phyloP scores from a whole-genome alignment of 2,113 vertebrate species.

The Oncorhynchus mykiss region DNA sequence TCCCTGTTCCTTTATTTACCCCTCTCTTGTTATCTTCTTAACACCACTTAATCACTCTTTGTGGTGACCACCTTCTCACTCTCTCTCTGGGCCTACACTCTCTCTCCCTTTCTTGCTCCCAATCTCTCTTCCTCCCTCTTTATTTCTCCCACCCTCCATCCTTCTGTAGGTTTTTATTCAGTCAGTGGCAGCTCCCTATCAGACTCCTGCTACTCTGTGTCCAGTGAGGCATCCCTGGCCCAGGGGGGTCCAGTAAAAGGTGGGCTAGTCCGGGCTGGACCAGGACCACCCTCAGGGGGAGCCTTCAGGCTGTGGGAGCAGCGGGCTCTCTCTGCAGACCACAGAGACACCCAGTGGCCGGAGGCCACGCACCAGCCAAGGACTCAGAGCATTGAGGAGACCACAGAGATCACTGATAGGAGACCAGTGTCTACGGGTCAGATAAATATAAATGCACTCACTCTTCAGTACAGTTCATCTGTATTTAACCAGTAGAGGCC shows the following conservation, averaged over 20 bases:
- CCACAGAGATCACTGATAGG: conserved; percentile 44
- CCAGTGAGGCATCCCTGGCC: conserved; percentile 68
- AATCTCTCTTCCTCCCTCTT: not conserved
- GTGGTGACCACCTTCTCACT: not conserved
- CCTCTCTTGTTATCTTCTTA: conserved; percentile 36
- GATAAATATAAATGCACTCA: conserved; percentile 1
- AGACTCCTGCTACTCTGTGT: conserved; percentile 80
- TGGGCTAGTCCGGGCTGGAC: conserved; percentile 33
- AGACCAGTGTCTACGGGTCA: conserved; percentile 69
- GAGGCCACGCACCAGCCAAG: conserved; percentile 57
- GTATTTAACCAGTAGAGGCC: no score
- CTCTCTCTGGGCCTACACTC: no score
- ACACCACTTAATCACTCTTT: conserved; percentile 22
- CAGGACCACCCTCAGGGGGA: conserved; percentile 10
- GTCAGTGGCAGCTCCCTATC: conserved; percentile 82
- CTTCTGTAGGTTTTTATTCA: conserved; percentile 76
- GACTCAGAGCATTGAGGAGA: conserved; percentile 34
- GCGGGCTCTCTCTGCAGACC: conserved; percentile 63
- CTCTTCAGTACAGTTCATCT: no score
- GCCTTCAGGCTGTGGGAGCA: conserved; percentile 62
- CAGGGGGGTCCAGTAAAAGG: conserved; percentile 36
- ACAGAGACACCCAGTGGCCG: conserved; percentile 69
- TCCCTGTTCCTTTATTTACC: conserved; percentile 52
- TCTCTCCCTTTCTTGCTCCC: not conserved
- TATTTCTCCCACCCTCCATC: conserved; percentile 6